A percentile compares a stretch with the other conserved stretches of the same genome.
phyloP scores from a whole-genome alignment of 2,888 invertebrate species.

The Palloptera scutellata region DNA sequence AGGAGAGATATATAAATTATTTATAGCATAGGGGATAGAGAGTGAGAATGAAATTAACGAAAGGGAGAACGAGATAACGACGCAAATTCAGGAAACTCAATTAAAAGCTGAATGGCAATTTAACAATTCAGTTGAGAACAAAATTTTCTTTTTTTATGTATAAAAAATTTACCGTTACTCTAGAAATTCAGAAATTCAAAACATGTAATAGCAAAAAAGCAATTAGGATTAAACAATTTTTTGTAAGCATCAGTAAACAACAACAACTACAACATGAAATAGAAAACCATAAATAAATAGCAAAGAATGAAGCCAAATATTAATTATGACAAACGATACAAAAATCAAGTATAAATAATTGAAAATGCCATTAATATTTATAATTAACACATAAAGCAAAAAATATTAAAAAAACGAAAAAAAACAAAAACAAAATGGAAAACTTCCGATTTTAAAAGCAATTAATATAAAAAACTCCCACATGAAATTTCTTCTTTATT shows the following conservation, averaged over 20 bases:
- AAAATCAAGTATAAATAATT: not conserved
- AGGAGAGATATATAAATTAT: too few relatives aligned
- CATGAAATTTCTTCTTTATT: not conserved
- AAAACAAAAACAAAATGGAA: constrained; percentile 11
- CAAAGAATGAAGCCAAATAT: constrained; percentile 26
- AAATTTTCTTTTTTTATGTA: too few relatives aligned
- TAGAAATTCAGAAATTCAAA: constrained; percentile 11
- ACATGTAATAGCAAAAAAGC: not conserved
- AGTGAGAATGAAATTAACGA: not conserved
- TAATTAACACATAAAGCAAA: not conserved
- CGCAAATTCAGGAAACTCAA: constrained; percentile 27
- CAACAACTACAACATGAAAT: not conserved
- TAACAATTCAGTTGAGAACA: too few relatives aligned
- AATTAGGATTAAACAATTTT: too few relatives aligned
- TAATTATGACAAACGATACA: not conserved
- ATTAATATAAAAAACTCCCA: not conserved
- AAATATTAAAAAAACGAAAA: constrained; percentile 3
- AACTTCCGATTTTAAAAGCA: not conserved
- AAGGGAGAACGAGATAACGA: not conserved
- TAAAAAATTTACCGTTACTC: constrained; percentile 1
- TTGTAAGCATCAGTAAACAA: constrained; percentile 4
- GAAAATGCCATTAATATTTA: too few relatives aligned
- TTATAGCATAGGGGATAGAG: not conserved
- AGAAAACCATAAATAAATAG: not conserved
- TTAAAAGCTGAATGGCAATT: not conserved